A percentile compares a stretch with the other conserved stretches of the same genome.
phyloP scores from a whole-genome alignment of 2,113 vertebrate species.

The Otocyon megalotis region DNA sequence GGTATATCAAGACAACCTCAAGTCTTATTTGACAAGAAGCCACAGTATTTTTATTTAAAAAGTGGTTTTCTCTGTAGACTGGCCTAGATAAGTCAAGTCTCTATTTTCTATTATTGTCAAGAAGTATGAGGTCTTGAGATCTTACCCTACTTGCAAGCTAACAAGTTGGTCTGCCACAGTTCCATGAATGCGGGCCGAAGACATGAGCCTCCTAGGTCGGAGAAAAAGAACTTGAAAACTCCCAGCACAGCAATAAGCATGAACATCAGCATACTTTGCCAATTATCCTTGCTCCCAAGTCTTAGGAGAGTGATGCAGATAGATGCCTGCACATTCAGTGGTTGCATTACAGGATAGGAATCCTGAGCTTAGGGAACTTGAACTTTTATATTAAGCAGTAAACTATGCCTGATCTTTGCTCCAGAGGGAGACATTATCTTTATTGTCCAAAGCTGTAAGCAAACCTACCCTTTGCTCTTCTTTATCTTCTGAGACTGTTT shows the following conservation, averaged over 20 bases:
- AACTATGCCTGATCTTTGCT: not conserved
- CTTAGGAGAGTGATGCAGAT: not conserved
- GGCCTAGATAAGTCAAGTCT: not conserved
- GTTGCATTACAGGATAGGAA: not conserved
- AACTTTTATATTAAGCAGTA: not conserved
- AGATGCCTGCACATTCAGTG: not conserved
- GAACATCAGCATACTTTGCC: not conserved
- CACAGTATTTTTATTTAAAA: not conserved
- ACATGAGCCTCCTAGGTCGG: constrained; percentile 7
- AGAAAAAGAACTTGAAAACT: not conserved
- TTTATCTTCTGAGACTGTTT: not conserved
- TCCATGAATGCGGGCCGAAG: not conserved
- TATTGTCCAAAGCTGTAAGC: not conserved
- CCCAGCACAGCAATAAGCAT: not conserved
- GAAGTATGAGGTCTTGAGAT: not conserved
- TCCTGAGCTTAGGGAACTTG: not conserved
- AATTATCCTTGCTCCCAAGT: not conserved
- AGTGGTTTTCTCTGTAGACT: not conserved
- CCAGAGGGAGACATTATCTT: not conserved
- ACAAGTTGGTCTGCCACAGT: not conserved
- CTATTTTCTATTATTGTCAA: constrained; percentile 1
- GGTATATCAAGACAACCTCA: not conserved
- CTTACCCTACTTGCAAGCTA: not conserved
- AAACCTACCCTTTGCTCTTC: not conserved
- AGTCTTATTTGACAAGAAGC: not conserved